Conservation (phyloP, 2,797 vertebrate species). For the Zalophus californianus region DNA sequence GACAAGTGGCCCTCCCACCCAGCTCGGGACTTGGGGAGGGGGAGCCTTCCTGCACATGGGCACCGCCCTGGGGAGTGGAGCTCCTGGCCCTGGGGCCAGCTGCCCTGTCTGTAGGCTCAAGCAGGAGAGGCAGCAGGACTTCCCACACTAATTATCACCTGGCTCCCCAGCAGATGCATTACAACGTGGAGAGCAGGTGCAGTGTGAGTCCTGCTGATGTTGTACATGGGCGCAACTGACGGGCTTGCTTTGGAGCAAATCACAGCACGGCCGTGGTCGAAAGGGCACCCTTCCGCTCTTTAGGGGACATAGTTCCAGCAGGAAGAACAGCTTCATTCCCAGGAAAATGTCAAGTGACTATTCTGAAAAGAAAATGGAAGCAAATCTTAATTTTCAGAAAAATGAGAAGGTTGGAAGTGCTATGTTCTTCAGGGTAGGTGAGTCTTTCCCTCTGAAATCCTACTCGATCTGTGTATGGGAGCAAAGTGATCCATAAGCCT, state of each 20-base stretch:
- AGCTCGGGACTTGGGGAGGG: not conserved
- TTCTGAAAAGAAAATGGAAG: slow-evolving; percentile 5
- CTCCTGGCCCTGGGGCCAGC: not conserved
- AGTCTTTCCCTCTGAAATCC: not conserved
- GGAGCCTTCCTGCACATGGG: not conserved
- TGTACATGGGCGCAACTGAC: rapidly evolving
- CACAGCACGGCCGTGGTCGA: not conserved
- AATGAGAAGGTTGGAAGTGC: not conserved
- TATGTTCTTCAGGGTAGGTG: rapidly evolving
- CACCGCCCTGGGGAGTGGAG: not conserved
- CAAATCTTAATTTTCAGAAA: slow-evolving; percentile 23
- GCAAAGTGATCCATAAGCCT: rapidly evolving
- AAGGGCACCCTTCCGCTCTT: not conserved
- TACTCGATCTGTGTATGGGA: rapidly evolving
- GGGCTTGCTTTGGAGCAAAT: not conserved
- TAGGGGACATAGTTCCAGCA: not conserved
- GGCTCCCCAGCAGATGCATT: too few species aligned
- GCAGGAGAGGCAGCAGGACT: not conserved
- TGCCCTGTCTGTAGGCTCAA: not conserved
- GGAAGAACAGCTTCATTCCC: not conserved
- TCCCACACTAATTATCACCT: not conserved
- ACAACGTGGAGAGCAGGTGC: not conserved
- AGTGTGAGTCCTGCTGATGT: not conserved
- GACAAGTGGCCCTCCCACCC: not conserved
- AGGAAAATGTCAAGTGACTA: not conserved